Evolutionary conservation across 1,140 invertebrate genomes (phyloP).

Genomic region (Catajapyx aquilonaris): DNA sequence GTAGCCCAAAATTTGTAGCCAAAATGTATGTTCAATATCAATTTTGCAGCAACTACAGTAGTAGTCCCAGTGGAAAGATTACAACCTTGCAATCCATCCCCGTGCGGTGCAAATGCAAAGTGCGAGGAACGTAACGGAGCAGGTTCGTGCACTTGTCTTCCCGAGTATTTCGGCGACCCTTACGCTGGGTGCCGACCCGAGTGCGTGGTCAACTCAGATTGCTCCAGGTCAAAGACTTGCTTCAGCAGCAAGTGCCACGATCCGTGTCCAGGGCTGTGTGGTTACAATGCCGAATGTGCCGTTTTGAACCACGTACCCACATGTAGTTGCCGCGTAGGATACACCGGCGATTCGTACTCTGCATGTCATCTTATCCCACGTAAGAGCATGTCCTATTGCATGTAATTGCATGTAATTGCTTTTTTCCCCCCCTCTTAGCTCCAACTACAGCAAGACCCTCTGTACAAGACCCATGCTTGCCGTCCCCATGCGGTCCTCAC

Average conservation of each 20-base stretch:
- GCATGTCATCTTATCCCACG: neutral
- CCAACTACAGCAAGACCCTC: conserved; percentile 11
- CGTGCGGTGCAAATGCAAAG: conserved; percentile 51
- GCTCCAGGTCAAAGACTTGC: conserved; percentile 47
- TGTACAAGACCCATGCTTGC: conserved; percentile 13
- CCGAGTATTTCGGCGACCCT: conserved; percentile 52
- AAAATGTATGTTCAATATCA: neutral
- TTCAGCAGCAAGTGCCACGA: conserved; percentile 48
- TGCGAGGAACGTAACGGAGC: conserved; percentile 40
- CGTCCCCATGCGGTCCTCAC: conserved; percentile 19
- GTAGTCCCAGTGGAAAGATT: neutral
- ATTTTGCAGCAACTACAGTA: neutral
- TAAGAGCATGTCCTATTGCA: conserved; percentile 8
- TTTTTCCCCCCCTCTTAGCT: conserved; percentile 9
- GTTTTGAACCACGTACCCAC: conserved; percentile 56
- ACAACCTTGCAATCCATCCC: conserved; percentile 41
- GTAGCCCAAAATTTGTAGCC: neutral
- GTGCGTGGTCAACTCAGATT: conserved; percentile 65
- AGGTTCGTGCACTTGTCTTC: conserved; percentile 47
- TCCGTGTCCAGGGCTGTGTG: conserved; percentile 57
- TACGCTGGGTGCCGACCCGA: conserved; percentile 51
- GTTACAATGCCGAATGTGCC: conserved; percentile 44
- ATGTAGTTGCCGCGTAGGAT: conserved; percentile 40
- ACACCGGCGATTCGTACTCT: conserved; percentile 51
- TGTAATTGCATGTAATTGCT: conserved; percentile 7